These are phyloP conservation scores for Coccyzus lansbergi DNA, from an alignment of 2,797 vertebrate genomes.

Conservation along the genomic window DNA sequence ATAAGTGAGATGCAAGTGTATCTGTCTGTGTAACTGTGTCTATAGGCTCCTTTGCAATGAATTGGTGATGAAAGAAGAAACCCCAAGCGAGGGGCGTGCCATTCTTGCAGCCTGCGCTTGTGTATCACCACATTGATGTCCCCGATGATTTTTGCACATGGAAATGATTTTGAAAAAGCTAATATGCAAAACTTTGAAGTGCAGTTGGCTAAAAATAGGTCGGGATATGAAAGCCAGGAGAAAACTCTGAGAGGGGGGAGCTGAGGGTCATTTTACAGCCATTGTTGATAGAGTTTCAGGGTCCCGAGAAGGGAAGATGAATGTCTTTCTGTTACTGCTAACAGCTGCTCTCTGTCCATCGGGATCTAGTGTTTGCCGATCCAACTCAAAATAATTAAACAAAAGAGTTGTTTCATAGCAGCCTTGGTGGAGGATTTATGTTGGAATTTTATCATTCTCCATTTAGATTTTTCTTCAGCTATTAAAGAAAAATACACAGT, in stretches of 20 bases:
- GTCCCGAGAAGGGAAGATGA: conserved; percentile 67
- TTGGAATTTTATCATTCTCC: conserved; percentile 48
- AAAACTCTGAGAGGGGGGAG: conserved; percentile 53
- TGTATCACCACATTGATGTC: fast-evolving
- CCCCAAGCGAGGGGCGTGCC: fast-evolving
- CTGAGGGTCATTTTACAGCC: conserved; percentile 65
- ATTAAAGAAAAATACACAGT: background rate
- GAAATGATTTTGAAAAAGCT: background rate
- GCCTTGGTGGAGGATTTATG: conserved; percentile 46
- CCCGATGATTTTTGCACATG: background rate
- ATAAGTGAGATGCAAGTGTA: background rate
- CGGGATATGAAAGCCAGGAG: conserved; percentile 62
- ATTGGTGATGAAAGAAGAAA: conserved; percentile 40
- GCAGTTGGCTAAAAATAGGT: conserved; percentile 78
- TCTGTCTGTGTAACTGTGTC: conserved; percentile 28
- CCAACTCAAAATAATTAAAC: conserved; percentile 74
- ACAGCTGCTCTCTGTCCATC: conserved; percentile 83
- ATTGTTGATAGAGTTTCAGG: conserved; percentile 76
- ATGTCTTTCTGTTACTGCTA: conserved; percentile 75
- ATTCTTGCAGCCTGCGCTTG: background rate
- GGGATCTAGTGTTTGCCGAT: conserved; percentile 67
- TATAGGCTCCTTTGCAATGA: background rate
- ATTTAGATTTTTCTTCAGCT: background rate
- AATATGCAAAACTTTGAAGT: conserved; percentile 8
- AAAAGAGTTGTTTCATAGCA: conserved; percentile 70